These are phyloP conservation scores for Malurus elegans DNA, from an alignment of 2,113 vertebrate species.

Conservation along the genomic window DNA sequence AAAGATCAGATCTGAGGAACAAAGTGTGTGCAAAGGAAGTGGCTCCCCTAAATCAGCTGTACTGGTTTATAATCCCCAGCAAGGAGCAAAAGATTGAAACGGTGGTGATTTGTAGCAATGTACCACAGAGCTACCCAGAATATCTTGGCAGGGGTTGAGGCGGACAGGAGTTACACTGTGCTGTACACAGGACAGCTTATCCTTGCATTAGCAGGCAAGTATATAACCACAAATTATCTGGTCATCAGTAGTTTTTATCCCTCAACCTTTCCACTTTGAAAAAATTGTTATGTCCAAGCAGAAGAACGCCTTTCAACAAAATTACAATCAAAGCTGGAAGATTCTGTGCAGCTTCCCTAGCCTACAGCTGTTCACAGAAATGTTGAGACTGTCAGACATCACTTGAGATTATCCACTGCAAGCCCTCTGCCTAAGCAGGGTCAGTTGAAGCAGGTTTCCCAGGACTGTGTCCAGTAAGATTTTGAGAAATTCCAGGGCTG, in stretches of 20 bases:
- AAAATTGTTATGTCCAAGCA: neutral
- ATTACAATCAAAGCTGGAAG: neutral
- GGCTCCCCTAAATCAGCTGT: neutral
- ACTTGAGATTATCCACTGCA: neutral
- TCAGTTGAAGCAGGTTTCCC: neutral
- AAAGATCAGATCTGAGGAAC: neutral
- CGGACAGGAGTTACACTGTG: neutral
- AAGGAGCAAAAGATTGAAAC: neutral
- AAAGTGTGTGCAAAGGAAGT: neutral
- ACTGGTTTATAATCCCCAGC: neutral
- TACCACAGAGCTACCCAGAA: neutral
- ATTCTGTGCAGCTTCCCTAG: neutral
- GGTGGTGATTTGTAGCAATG: rapidly evolving
- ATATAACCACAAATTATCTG: neutral
- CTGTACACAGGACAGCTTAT: neutral
- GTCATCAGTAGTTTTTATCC: neutral
- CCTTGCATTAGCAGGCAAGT: neutral
- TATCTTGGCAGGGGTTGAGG: neutral
- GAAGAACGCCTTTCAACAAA: neutral
- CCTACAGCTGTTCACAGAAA: neutral
- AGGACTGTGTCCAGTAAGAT: neutral
- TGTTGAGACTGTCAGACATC: neutral
- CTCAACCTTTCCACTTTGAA: neutral
- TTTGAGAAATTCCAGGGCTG: neutral
- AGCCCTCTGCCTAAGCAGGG: neutral